Percentiles rank a stretch among this genome's conserved stretches.
These are phyloP conservation scores for Peromyscus polionotus DNA, from an alignment of 2,113 vertebrate species.

Conservation along the genomic window DNA sequence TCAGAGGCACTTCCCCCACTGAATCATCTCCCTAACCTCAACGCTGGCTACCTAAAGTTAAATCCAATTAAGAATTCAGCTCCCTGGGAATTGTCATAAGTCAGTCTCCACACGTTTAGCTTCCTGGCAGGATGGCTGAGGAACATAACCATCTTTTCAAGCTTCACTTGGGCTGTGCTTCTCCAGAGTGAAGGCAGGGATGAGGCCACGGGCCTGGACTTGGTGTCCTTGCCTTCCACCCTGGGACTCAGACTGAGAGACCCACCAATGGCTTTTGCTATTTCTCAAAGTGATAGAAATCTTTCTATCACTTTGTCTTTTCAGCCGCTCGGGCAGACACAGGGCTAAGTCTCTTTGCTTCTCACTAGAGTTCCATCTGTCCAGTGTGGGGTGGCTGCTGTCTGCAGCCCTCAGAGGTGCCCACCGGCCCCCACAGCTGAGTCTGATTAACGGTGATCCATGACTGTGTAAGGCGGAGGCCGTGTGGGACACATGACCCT, in stretches of 20 bases:
- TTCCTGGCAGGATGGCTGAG: not conserved
- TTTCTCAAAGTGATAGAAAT: not conserved
- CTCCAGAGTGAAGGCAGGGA: not conserved
- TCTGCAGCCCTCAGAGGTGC: not conserved
- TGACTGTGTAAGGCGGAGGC: not conserved
- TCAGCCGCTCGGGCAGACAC: not conserved
- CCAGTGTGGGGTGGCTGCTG: not conserved
- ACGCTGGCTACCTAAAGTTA: not conserved
- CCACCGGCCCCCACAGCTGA: not conserved
- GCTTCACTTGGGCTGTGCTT: not conserved
- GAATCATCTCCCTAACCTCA: not conserved
- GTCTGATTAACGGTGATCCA: conserved; percentile 32
- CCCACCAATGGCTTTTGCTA: not conserved
- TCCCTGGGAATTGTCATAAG: not conserved
- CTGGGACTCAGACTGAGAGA: not conserved
- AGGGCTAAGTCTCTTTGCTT: not conserved
- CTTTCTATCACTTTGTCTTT: not conserved
- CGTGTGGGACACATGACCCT: not conserved
- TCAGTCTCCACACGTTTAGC: not conserved
- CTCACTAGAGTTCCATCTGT: not conserved
- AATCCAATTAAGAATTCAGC: not conserved
- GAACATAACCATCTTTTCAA: not conserved
- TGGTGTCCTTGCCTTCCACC: accelerated
- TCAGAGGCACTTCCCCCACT: not conserved
- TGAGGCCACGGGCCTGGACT: not conserved